Conservation (phyloP, 2,797 vertebrate species). For the Pangasius larnaudii region DNA sequence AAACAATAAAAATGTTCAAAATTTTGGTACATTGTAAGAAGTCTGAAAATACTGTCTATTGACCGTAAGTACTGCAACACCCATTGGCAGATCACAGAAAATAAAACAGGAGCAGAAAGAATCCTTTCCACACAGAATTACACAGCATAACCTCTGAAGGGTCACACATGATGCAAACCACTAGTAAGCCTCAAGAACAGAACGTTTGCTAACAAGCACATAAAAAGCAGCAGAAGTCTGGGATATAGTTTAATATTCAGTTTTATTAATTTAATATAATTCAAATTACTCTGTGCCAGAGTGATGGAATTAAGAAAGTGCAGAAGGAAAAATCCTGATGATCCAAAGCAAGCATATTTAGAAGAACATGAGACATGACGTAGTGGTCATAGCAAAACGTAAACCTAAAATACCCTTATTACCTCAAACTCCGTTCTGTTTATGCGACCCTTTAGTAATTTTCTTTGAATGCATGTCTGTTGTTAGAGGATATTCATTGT, state of each 20-base stretch:
- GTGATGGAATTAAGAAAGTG: background rate
- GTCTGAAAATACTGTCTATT: background rate
- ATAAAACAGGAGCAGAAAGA: background rate
- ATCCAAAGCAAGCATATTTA: background rate
- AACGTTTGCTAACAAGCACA: background rate
- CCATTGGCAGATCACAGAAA: background rate
- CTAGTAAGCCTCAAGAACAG: background rate
- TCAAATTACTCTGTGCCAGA: background rate
- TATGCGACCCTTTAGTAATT: background rate
- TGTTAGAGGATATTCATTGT: background rate
- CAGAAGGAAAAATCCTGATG: background rate
- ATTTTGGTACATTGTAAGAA: background rate
- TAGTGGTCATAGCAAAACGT: background rate
- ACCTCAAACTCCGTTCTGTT: background rate
- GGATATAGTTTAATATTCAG: background rate
- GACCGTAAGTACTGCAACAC: background rate
- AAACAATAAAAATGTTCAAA: background rate
- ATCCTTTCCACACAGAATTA: background rate
- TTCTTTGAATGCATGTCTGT: background rate
- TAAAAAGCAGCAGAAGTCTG: background rate
- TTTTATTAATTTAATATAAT: background rate
- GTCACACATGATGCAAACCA: background rate
- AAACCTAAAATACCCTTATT: background rate
- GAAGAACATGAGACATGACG: background rate
- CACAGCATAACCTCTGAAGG: background rate